Conservation (phyloP, 2,113 vertebrate species). For the Brachypodius melanocephalos region DNA sequence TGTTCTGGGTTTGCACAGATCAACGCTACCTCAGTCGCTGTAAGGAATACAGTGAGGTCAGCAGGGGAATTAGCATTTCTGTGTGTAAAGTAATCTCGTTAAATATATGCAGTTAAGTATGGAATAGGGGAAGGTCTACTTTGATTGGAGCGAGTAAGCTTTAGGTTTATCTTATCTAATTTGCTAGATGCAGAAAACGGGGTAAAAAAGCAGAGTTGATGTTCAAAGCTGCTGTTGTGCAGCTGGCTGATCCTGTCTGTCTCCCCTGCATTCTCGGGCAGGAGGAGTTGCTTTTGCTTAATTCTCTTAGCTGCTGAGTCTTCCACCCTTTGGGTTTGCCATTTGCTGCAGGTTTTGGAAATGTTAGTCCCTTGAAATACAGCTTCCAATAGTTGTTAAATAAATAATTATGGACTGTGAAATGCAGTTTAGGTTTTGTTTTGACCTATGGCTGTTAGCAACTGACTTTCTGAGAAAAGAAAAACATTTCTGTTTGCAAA, state of each 20-base stretch:
- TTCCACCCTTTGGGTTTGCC: neutral
- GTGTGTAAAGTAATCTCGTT: fast-evolving
- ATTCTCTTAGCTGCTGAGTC: neutral
- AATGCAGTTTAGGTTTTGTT: neutral
- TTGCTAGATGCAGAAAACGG: neutral
- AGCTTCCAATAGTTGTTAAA: neutral
- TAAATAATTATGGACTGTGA: neutral
- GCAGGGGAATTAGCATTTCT: neutral
- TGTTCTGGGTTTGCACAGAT: neutral
- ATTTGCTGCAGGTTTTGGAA: neutral
- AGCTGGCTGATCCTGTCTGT: neutral
- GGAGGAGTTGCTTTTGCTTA: neutral
- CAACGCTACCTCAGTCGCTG: neutral
- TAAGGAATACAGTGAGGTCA: neutral
- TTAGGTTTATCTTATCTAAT: neutral
- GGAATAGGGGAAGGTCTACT: neutral
- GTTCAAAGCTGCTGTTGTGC: neutral
- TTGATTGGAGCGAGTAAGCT: neutral
- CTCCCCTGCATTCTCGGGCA: neutral
- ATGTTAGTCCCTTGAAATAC: neutral
- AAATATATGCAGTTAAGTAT: neutral
- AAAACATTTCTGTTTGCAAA: neutral
- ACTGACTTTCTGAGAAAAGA: neutral
- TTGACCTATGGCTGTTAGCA: neutral
- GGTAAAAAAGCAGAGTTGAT: neutral